These are phyloP conservation scores for Xestia rhomboidea DNA, from an alignment of 2,888 invertebrate genomes.

Conservation along the genomic window DNA sequence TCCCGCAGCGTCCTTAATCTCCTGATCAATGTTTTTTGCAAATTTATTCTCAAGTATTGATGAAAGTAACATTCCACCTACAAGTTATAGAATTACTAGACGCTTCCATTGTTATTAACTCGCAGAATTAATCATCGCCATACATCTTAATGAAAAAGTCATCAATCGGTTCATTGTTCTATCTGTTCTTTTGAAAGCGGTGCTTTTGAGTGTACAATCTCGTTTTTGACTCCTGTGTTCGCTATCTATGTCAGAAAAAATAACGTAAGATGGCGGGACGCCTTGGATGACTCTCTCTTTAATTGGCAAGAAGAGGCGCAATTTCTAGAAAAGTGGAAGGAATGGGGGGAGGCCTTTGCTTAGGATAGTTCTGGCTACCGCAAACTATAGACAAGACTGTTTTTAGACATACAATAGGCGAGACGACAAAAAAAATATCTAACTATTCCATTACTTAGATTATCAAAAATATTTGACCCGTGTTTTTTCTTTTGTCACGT, in stretches of 20 bases:
- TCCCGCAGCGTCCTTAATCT: too few relatives aligned
- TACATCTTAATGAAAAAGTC: conserved; percentile 13
- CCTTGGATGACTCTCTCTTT: too few relatives aligned
- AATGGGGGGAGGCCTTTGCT: too few relatives aligned
- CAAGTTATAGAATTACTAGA: conserved; percentile 3
- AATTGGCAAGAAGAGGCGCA: too few relatives aligned
- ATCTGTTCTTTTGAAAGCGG: background rate
- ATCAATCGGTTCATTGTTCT: conserved; percentile 5
- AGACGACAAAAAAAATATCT: too few relatives aligned
- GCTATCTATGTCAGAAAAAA: background rate
- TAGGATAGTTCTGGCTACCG: too few relatives aligned
- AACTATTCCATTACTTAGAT: too few relatives aligned
- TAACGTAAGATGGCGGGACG: background rate
- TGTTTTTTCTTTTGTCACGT: too few relatives aligned
- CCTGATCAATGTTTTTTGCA: background rate
- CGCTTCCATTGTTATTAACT: conserved; percentile 4
- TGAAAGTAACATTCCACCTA: background rate
- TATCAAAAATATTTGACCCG: too few relatives aligned
- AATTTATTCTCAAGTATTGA: background rate
- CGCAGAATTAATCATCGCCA: conserved; percentile 14
- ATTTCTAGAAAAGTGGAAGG: too few relatives aligned
- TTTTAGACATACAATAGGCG: too few relatives aligned
- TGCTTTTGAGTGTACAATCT: background rate
- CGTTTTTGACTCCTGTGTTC: background rate
- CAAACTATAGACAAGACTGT: too few relatives aligned